phyloP scores from a whole-genome alignment of 1,140 invertebrate species.

The Archegozetes longisetosus region DNA sequence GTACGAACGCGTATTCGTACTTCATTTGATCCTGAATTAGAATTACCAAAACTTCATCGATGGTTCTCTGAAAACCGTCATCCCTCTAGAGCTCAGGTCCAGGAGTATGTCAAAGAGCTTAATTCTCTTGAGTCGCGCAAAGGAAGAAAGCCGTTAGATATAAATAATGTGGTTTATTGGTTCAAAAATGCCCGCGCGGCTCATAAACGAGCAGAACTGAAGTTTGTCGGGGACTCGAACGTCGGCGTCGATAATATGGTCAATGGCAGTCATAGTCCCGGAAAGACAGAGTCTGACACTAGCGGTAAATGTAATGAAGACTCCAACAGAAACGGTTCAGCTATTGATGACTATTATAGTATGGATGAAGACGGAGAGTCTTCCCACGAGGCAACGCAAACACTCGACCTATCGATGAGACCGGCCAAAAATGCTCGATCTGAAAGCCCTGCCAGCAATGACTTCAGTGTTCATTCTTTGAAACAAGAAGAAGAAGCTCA shows the following conservation, averaged over 20 bases:
- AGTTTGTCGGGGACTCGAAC: constrained; percentile 10
- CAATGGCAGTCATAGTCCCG: constrained; percentile 5
- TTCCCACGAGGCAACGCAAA: constrained; percentile 16
- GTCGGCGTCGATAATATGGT: neutral
- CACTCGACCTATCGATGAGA: constrained; percentile 22
- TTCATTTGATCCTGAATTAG: constrained; percentile 86
- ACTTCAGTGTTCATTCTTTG: neutral
- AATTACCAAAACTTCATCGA: constrained; percentile 78
- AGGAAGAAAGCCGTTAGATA: constrained; percentile 78
- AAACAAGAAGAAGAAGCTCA: constrained; percentile 5
- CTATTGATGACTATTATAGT: constrained; percentile 15
- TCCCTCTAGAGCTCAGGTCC: constrained; percentile 56
- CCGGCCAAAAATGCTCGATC: neutral
- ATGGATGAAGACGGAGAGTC: constrained; percentile 20
- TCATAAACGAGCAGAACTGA: constrained; percentile 49
- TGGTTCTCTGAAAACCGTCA: constrained; percentile 93
- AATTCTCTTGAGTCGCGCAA: constrained; percentile 77
- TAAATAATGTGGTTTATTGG: constrained; percentile 97
- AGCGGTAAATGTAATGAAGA: constrained; percentile 14
- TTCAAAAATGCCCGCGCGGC: constrained; percentile 95
- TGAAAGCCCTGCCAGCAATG: neutral
- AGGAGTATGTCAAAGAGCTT: constrained; percentile 80
- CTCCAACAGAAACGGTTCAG: constrained; percentile 9
- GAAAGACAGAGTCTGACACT: neutral
- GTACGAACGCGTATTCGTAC: constrained; percentile 54